Conservation (phyloP, 2,888 invertebrate genomes). For the Cheilosia urbana region DNA sequence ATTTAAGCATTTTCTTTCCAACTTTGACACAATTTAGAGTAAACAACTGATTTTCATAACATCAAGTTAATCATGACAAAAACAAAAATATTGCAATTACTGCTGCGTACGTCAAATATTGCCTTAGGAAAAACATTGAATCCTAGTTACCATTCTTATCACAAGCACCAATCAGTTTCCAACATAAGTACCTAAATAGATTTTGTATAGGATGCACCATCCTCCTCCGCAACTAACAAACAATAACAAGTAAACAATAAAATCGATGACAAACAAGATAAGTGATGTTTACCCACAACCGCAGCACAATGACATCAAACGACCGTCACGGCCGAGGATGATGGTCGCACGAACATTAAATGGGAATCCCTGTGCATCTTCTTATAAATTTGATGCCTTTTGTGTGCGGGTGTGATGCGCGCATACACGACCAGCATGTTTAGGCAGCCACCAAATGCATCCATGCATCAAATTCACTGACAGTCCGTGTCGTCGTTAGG, state of each 20-base stretch:
- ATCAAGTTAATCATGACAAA: too few relatives aligned
- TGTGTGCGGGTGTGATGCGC: slow-evolving; percentile 26
- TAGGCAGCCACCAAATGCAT: slow-evolving; percentile 3
- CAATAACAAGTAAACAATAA: not conserved
- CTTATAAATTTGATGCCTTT: not conserved
- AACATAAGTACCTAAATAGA: not conserved
- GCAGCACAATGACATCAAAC: not conserved
- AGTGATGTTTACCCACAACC: slow-evolving; percentile 5
- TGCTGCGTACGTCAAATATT: too few relatives aligned
- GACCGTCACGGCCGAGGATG: slow-evolving; percentile 1
- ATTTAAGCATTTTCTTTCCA: too few relatives aligned
- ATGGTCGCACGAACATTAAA: slow-evolving; percentile 1
- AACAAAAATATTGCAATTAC: too few relatives aligned
- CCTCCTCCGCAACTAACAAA: slow-evolving; percentile 1
- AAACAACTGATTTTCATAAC: too few relatives aligned
- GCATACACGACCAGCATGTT: slow-evolving; percentile 37
- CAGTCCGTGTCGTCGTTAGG: not conserved
- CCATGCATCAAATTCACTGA: slow-evolving; percentile 35
- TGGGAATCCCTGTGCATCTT: slow-evolving; percentile 1
- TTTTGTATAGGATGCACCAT: not conserved
- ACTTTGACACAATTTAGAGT: too few relatives aligned
- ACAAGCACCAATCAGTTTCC: not conserved
- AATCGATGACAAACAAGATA: slow-evolving; percentile 22
- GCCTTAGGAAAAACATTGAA: too few relatives aligned
- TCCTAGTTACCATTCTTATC: not conserved